Evolutionary conservation across 1,140 invertebrate genomes (phyloP).

Genomic region (Zaprionus ornatus): DNA sequence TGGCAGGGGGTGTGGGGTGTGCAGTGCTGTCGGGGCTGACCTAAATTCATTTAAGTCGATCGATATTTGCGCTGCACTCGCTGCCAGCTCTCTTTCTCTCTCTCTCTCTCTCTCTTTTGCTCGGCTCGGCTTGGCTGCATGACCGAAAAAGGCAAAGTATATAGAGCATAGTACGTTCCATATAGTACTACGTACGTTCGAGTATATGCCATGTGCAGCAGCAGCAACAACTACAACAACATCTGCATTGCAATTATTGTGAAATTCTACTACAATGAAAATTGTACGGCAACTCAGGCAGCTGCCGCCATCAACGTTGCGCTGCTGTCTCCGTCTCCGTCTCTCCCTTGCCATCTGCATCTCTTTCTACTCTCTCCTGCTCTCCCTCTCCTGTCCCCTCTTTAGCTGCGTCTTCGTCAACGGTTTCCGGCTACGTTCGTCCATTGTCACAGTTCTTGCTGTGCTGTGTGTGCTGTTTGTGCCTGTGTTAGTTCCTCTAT

Average conservation of each 20-base stretch:
- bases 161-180: conserved; percentile 71
- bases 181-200: conserved; percentile 44
- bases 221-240: conserved; percentile 19
- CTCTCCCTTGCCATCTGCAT: conserved; percentile 9
- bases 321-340: conserved; percentile 7
- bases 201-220: conserved; percentile 24
- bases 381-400: conserved; percentile 7
- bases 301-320: conserved; percentile 17
- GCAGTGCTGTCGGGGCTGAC: conserved; percentile 45
- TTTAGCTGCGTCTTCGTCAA: conserved; percentile 31
- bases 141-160: conserved; percentile 71
- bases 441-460: conserved; percentile 31
- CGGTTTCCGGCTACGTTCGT: conserved; percentile 56
- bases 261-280: conserved; percentile 79
- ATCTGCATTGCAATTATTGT: conserved; percentile 77
- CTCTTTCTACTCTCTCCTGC: conserved; percentile 23
- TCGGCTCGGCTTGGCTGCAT: conserved; percentile 30
- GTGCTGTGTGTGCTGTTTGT: conserved; percentile 10
- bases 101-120: conserved; percentile 23
- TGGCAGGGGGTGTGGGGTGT: not conserved
- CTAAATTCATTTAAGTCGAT: conserved; percentile 81
- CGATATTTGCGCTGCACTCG: conserved; percentile 66
- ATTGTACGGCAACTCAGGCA: conserved; percentile 49
- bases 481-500: not conserved
- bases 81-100: conserved; percentile 35